Base-by-base conservation (phyloP, 2,113 vertebrate genomes). In the Meleagris gallopavo region DNA sequence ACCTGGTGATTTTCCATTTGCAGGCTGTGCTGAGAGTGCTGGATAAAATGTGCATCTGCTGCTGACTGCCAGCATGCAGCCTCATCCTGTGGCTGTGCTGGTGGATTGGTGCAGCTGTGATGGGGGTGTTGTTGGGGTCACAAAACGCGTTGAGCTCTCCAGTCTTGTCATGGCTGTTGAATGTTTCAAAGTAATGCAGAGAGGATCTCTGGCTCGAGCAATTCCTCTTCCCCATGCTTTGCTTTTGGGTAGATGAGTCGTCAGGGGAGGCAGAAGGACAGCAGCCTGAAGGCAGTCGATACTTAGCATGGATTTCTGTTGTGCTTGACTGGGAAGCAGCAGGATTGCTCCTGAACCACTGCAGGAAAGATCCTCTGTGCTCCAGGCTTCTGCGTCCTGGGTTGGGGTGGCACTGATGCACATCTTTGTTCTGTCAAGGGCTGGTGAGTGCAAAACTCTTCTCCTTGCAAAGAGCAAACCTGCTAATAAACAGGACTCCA, bases 311-410 rank as follows among this genome's bases (percentile, higher is more conserved):
- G 64, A 24, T 67, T 72, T 81, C 61, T 34, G 8, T 34, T 61
- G 52, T 34, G 29, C 58, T 72, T 93, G 58, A 27, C 45, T 75
- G 69, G 65, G 22, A 15, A n/a, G 30, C 52, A 46, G 55, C 61
- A 40, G 61, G 38, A 40, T 16, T 75, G 50, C 57, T 83, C 81
- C 46, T 45, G 27, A 89, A 38, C 71, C 27, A 30, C 32, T 3
- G 10, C 24, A 18, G 36, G 34, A 10, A 62, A 27, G 17, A 40
- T 38, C 61, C 27, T 18, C 61, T 25, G 27, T 27, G 9, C 0
- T 0, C 64, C 30, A 60, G 43, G 14, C n/a, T 27, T 30, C 25
- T 32, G 0, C 0, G 0, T 54, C 62, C 65, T 74, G 27, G 12
- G 24, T 48, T 55, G 43, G 38, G 20, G 2, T 48, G 38, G 32